Evolutionary conservation across 2,888 invertebrate species (phyloP), one percentile per base, ranked within the genome.

Genomic region (Neoascia interrupta): DNA sequence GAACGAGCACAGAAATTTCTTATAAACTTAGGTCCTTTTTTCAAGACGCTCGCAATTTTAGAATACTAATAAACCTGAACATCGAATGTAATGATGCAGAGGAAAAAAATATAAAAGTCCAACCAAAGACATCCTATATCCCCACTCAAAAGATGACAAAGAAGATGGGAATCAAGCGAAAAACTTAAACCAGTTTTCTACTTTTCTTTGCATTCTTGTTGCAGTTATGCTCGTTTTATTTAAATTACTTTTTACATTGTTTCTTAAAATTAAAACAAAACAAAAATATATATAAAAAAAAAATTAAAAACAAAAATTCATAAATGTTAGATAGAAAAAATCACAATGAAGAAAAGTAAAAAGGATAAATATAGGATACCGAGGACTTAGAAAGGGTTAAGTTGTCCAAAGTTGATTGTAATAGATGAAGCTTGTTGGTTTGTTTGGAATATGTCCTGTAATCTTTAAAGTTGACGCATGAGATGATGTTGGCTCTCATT

Each of bases 221-320:
- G 79, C 79, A 73, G 66, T 68, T 73, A 73, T 79, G 79, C 79
- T 6, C 13, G 23, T 73, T 79, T 73, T 68, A 79, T 73, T 79
- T 73, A 79, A 72, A 66, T 72, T 66, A 66, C 54, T 72, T 54
- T 79, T 60, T 43, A 54, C 64, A 73, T 6, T 60, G 73, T 51
- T 68, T 61, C 66, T 79, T 79, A 79, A 79, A 43, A 56, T 54
- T 66, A 73, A 18, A 66, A 47, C 68, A 73, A 53, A 60, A 51
- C 45, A 74, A 80, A 69, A 80, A 70, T 76, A 76, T 36, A 66
- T 43, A 75, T 13, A 60, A 61, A 66, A 60, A 74, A 73, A 53
- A 47, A 36, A 74, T 53, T 37, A n/a, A 31, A 31, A 31, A 31
- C n/a, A 31, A 6, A 80, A 73, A 43, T 64, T 23, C 39, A 15